Percentiles rank a stretch among this genome's conserved stretches.
Evolutionary conservation across 1,140 invertebrate species (phyloP).

Genomic region (Dendrolimus kikuchii): DNA sequence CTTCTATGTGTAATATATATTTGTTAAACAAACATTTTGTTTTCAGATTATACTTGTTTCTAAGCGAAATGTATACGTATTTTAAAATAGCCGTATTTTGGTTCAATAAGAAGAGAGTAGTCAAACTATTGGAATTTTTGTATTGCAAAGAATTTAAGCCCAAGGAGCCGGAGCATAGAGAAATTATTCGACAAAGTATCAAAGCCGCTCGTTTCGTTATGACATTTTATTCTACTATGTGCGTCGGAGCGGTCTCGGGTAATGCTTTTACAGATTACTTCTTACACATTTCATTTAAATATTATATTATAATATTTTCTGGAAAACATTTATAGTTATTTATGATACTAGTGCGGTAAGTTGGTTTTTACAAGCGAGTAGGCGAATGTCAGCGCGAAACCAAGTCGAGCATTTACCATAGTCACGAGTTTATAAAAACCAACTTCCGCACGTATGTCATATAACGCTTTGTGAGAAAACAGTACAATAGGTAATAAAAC

Average conservation of each 20-base stretch:
- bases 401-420: too few relatives aligned
- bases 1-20: neutral
- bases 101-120: conserved; percentile 57
- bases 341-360: too few relatives aligned
- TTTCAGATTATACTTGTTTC: conserved; percentile 64
- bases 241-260: conserved; percentile 61
- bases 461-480: too few relatives aligned
- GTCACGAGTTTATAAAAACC: too few relatives aligned
- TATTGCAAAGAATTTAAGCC: conserved; percentile 58
- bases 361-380: too few relatives aligned
- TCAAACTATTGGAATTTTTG: conserved; percentile 50
- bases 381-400: too few relatives aligned
- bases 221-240: conserved; percentile 60
- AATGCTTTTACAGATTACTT: conserved; percentile 9
- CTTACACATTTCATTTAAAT: neutral
- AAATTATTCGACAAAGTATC: conserved; percentile 50
- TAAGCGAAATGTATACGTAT: conserved; percentile 68
- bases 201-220: conserved; percentile 53
- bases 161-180: conserved; percentile 48
- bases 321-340: too few relatives aligned
- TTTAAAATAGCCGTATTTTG: conserved; percentile 64
- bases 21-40: conserved; percentile 7
- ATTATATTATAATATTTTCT: neutral
- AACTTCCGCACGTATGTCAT: too few relatives aligned
- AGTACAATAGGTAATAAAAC: too few relatives aligned